phyloP scores from a whole-genome alignment of 37 sponge, comb jelly and placozoan species.

The Geodia barretti region DNA sequence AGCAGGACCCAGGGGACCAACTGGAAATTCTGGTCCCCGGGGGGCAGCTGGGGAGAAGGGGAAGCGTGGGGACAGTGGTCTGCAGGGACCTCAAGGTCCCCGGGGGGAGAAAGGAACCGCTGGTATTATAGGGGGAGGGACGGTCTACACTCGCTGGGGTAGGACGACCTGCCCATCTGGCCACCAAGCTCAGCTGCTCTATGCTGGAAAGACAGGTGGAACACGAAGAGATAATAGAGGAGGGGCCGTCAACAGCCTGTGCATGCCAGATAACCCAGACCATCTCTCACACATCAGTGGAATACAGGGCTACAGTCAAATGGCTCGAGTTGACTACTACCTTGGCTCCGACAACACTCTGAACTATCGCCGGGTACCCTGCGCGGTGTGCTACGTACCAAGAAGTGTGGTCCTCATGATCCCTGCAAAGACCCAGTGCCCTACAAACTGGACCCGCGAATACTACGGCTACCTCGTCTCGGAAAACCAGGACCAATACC shows the following conservation, averaged over 20 bases:
- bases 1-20: neutral
- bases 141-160: slow-evolving; percentile 29
- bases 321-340: neutral
- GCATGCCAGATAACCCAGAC: slow-evolving; percentile 9
- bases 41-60: slow-evolving; percentile 7
- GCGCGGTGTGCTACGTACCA: neutral
- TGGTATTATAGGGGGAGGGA: slow-evolving; percentile 1
- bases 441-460: neutral
- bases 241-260: slow-evolving; percentile 12
- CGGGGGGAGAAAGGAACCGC: neutral
- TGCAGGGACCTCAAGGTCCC: neutral
- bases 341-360: too few species aligned
- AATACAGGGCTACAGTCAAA: neutral
- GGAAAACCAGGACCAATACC: neutral
- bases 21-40: neutral
- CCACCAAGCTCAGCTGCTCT: slow-evolving; percentile 6
- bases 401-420: neutral
- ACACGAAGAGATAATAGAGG: slow-evolving; percentile 4
- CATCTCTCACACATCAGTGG: neutral
- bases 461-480: neutral
- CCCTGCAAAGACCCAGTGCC: neutral
- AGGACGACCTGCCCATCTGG: slow-evolving; percentile 17
- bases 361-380: neutral
- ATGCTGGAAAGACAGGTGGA: slow-evolving; percentile 16
- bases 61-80: neutral